phyloP scores from a whole-genome alignment of 2,797 vertebrate species.

The Acomys russatus region DNA sequence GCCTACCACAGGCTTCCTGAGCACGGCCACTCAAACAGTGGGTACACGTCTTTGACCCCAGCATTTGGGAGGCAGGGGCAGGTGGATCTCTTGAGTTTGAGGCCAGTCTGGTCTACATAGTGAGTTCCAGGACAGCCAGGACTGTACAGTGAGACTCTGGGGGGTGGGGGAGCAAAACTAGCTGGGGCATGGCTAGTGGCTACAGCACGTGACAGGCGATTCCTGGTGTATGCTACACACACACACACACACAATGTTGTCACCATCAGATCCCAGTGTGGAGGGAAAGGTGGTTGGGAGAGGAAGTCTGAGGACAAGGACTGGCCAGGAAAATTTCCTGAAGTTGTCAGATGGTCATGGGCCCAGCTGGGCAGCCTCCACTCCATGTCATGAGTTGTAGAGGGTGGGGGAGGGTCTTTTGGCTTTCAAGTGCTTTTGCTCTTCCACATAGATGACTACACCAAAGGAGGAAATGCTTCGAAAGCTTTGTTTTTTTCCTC shows the following conservation, averaged over 20 bases:
- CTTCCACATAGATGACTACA: neutral
- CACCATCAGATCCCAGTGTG: neutral
- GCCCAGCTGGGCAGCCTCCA: neutral
- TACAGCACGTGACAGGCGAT: neutral
- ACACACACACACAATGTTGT: too few relatives aligned
- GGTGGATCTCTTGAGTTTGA: neutral
- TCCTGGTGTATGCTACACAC: neutral
- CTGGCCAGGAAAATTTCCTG: neutral
- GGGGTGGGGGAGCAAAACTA: neutral
- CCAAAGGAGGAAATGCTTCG: neutral
- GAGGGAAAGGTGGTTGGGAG: neutral
- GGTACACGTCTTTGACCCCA: neutral
- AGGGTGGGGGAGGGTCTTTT: neutral
- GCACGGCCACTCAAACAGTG: neutral
- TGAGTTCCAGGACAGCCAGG: neutral
- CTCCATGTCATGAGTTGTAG: fast-evolving
- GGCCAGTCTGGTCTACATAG: neutral
- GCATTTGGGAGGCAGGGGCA: neutral
- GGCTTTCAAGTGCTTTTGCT: neutral
- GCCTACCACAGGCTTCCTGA: neutral
- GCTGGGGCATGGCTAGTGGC: neutral
- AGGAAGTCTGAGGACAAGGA: neutral
- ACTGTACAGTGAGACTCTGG: neutral
- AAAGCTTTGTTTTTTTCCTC: constrained; percentile 14
- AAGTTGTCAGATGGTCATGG: neutral